phyloP scores from a whole-genome alignment of 30 jellyfish, hydroid and myxozoan genomes.

The Hydractinia symbiolongicarpus region DNA sequence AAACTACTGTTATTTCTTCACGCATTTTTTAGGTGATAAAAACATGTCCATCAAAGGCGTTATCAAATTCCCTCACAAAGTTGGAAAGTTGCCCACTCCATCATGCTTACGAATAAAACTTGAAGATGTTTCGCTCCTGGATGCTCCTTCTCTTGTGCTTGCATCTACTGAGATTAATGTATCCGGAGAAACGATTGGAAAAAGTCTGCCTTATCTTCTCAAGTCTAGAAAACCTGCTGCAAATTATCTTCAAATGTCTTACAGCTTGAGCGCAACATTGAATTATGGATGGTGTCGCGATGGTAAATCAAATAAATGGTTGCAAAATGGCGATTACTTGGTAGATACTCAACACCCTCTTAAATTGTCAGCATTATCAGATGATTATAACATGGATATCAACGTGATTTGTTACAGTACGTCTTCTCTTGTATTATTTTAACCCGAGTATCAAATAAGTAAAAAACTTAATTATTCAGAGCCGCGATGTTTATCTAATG shows the following conservation, averaged over 20 bases:
- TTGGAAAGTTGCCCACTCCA: slow-evolving; percentile 43
- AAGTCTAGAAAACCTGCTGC: slow-evolving; percentile 37
- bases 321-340: slow-evolving; percentile 44
- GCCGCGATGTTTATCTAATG: no score
- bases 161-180: slow-evolving; percentile 32
- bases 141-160: slow-evolving; percentile 47
- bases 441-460: no score
- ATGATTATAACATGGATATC: slow-evolving; percentile 32
- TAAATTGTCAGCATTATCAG: slow-evolving; percentile 13
- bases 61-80: slow-evolving; percentile 29
- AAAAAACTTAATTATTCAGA: no score
- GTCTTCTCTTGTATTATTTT: background rate
- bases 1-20: no score
- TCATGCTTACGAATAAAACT: slow-evolving; percentile 50
- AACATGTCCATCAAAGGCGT: slow-evolving; percentile 48
- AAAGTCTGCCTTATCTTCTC: slow-evolving; percentile 13
- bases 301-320: slow-evolving; percentile 20
- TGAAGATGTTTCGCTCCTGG: slow-evolving; percentile 45
- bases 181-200: slow-evolving; percentile 29
- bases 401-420: slow-evolving; percentile 34
- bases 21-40: slow-evolving; percentile 35
- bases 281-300: slow-evolving; percentile 73
- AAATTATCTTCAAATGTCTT: background rate
- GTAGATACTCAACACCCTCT: slow-evolving; percentile 32
- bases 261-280: slow-evolving; percentile 45